Base-by-base conservation (phyloP, 2,113 vertebrate species). In the Alexandromys fortis region DNA sequence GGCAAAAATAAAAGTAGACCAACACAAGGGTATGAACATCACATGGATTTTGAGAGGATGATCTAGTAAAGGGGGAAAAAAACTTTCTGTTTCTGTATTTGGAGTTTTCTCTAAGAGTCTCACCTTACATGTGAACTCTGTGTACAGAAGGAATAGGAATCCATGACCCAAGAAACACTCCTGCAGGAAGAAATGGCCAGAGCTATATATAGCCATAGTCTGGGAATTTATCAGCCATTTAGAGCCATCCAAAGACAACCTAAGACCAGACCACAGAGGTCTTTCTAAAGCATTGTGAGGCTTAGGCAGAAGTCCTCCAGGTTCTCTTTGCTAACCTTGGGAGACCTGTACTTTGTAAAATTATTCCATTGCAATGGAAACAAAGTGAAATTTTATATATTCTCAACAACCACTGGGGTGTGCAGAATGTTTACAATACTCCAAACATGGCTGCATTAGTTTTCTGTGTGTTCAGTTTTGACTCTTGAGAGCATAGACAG, bases 1-100 rank as follows among this genome's bases (percentile, higher is more conserved):
- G n/a, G 55, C 11, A 88, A 35, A 65, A 93, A 89, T 73, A 81
- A 61, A 92, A 94, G 30, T 63, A 82, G 78, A 77, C 58, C 75
- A 87, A 63, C 19, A 52, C 5, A 33, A 35, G 75, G 52, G 35
- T 94, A 52, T 96, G 26, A 89, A 86, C 86, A 24, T 65, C 22
- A 52, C 10, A 35, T 72, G 45, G 47, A 70, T 61, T 79, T 81
- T 86, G 30, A 83, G 30, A 73, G 22, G 79, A 70, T 45, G 22
- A 93, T 77, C 55, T 61, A 83, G 1, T 28, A 30, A 77, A 61
- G 16, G 45, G 21, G 81, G 68, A 26, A 86, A 63, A 52, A 89
- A 16, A 77, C 11, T 49, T 45, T 86, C 58, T 89, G 7, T 55
- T 76, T 55, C 30, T 30, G 35, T 68, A 58, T 91, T 94, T 35